Percentiles rank a stretch among this genome's conserved stretches.
phyloP scores from a whole-genome alignment of 2,113 vertebrate species.

The Typhlomys cinereus region DNA sequence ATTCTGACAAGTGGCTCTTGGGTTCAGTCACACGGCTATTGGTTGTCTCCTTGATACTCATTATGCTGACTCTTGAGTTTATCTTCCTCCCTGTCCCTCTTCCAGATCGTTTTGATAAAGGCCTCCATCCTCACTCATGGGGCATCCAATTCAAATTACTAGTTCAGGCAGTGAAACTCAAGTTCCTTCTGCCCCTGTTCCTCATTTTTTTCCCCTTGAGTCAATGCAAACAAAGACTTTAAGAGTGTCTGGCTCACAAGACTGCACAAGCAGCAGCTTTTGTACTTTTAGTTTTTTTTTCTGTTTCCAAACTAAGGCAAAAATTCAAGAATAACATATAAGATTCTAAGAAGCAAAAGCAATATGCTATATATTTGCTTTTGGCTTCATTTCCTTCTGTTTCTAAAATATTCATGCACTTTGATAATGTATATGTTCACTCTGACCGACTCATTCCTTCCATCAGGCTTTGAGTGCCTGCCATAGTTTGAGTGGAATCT shows the following conservation, averaged over 20 bases:
- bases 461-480: not conserved
- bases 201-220: not conserved
- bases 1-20: too few species aligned
- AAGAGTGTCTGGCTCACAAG: not conserved
- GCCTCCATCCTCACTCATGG: not conserved
- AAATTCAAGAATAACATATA: not conserved
- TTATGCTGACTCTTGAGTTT: not conserved
- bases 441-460: not conserved
- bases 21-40: too few species aligned
- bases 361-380: not conserved
- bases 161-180: not conserved
- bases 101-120: not conserved
- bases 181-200: not conserved
- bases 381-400: not conserved
- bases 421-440: fast-evolving
- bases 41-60: too few species aligned
- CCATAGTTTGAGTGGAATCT: too few species aligned
- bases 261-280: not conserved
- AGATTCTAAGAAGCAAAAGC: not conserved
- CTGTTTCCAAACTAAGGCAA: too few species aligned
- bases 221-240: not conserved
- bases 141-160: not conserved
- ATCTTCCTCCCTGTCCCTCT: not conserved
- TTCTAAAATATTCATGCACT: not conserved
- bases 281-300: not conserved